Percentiles rank a stretch among this genome's conserved stretches.
Evolutionary conservation across 2,113 vertebrate genomes (phyloP).

Genomic region (Hypomesus transpacificus): DNA sequence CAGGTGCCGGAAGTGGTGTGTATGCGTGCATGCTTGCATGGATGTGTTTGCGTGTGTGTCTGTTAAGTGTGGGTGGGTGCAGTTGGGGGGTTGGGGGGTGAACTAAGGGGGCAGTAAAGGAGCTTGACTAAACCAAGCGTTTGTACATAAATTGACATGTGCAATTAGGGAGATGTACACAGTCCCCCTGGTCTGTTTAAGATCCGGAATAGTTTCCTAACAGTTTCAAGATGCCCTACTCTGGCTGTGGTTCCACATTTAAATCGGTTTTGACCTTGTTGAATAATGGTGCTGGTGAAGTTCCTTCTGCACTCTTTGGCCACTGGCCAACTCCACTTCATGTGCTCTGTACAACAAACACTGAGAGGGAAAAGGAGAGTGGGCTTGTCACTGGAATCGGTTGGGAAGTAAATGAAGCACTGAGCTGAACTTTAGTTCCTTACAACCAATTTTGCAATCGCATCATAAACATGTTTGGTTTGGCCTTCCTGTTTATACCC

Average conservation of each 20-base stretch:
- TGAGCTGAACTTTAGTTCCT: conserved; percentile 39
- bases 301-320: conserved; percentile 53
- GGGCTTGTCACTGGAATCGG: conserved; percentile 39
- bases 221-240: conserved; percentile 70
- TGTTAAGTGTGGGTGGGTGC: background rate
- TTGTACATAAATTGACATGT: conserved; percentile 69
- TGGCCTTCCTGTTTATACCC: conserved; percentile 62
- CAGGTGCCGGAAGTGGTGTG: conserved; percentile 2
- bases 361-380: conserved; percentile 17
- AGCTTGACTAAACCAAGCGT: conserved; percentile 63
- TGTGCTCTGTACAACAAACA: conserved; percentile 33
- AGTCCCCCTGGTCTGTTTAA: conserved; percentile 66
- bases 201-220: conserved; percentile 71
- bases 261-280: conserved; percentile 63
- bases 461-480: conserved; percentile 53
- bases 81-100: background rate
- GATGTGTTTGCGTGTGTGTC: conserved; percentile 9
- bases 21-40: background rate
- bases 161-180: conserved; percentile 70
- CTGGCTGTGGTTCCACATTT: conserved; percentile 57
- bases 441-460: conserved; percentile 39
- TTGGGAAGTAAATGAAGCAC: conserved; percentile 34
- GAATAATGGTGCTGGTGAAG: conserved; percentile 57
- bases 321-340: conserved; percentile 23
- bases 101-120: conserved; percentile 31